phyloP scores from a whole-genome alignment of 2,797 vertebrate species.

The Coregonus sp. region DNA sequence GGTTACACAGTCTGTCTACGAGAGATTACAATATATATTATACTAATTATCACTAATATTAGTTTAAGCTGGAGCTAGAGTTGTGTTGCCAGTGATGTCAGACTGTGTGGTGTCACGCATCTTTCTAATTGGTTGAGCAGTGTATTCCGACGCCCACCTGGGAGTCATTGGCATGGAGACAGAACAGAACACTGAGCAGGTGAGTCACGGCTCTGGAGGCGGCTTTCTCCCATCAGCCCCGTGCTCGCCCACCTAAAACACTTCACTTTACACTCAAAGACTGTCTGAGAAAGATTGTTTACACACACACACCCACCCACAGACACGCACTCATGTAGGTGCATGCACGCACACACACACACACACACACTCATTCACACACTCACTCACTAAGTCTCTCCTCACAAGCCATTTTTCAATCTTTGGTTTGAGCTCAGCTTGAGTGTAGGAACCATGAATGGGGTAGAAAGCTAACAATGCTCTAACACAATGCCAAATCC shows the following conservation, averaged over 20 bases:
- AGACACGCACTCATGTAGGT: too few relatives aligned
- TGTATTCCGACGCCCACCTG: conserved; percentile 38
- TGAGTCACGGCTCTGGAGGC: conserved; percentile 43
- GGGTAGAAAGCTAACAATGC: too few relatives aligned
- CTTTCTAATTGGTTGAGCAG: conserved; percentile 48
- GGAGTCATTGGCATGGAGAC: conserved; percentile 43
- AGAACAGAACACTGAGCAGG: conserved; percentile 31
- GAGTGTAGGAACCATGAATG: too few relatives aligned
- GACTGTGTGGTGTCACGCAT: conserved; percentile 17
- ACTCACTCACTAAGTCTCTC: too few relatives aligned
- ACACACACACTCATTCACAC: too few relatives aligned
- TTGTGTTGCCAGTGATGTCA: conserved; percentile 15
- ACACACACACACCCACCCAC: too few relatives aligned
- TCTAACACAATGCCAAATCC: too few relatives aligned
- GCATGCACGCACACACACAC: too few relatives aligned
- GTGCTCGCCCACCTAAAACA: conserved; percentile 17
- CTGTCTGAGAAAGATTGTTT: too few relatives aligned
- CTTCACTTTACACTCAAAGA: background rate
- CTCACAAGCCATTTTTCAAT: too few relatives aligned
- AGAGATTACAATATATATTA: background rate
- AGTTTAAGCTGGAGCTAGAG: background rate
- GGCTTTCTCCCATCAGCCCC: conserved; percentile 21
- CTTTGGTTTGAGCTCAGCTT: too few relatives aligned
- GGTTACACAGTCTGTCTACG: too few relatives aligned
- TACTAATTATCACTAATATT: background rate